phyloP scores from a whole-genome alignment of 2,888 invertebrate species.

The Rhaphigaster nebulosa region DNA sequence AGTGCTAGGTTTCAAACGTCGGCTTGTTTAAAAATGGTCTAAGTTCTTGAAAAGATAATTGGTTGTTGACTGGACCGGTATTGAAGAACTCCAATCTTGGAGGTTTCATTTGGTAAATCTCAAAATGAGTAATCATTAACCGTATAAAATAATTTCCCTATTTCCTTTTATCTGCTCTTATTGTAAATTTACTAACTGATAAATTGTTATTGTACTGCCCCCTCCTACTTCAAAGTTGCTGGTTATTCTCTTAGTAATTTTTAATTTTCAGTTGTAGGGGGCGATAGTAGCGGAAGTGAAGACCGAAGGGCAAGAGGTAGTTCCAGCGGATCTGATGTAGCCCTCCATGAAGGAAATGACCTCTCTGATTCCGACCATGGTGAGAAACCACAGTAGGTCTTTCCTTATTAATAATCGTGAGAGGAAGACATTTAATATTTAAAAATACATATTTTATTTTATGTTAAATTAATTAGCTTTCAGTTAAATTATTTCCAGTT shows the following conservation, averaged over 20 bases:
- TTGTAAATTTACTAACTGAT: no score
- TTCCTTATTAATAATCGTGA: constrained; percentile 27
- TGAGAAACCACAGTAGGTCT: constrained; percentile 61
- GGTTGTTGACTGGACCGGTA: no score
- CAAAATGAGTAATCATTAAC: no score
- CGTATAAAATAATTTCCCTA: no score
- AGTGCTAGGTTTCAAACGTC: no score
- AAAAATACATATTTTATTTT: neutral
- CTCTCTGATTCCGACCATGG: constrained; percentile 65
- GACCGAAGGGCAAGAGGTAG: constrained; percentile 71
- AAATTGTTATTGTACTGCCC: no score
- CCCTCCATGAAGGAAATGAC: constrained; percentile 76
- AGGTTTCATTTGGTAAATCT: neutral
- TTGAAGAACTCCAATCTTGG: neutral
- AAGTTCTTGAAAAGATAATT: no score
- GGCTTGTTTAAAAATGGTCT: no score
- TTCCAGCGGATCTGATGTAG: constrained; percentile 77
- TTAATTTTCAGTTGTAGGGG: constrained; percentile 49
- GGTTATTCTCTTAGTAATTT: neutral
- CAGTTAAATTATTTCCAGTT: neutral
- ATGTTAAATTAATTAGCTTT: neutral
- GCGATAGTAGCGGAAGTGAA: constrained; percentile 64
- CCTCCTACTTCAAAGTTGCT: neutral
- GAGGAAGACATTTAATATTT: neutral
- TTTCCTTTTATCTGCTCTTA: no score